Conservation (phyloP, 2,888 invertebrate species). For the Lasioglossum calceatum region DNA sequence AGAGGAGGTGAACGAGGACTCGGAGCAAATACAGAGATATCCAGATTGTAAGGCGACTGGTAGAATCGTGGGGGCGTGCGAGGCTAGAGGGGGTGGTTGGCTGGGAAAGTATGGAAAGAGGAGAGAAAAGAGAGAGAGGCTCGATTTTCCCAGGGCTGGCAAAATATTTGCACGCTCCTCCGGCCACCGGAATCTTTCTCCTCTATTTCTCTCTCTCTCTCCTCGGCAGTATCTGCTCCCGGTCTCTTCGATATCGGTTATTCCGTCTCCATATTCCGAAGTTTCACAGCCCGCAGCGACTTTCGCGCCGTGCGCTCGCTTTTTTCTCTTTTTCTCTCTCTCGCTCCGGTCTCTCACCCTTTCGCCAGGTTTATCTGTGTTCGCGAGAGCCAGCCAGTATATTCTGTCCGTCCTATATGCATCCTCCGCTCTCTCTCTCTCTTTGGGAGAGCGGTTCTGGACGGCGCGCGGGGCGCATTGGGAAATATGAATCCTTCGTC, state of each 20-base stretch:
- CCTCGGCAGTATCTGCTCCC: constrained; percentile 7
- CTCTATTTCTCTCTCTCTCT: constrained; percentile 15
- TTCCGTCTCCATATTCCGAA: constrained; percentile 68
- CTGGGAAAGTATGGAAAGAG: constrained; percentile 30
- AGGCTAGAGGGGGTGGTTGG: neutral
- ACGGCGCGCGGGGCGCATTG: constrained; percentile 46
- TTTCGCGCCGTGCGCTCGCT: constrained; percentile 53
- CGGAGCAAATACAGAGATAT: constrained; percentile 51
- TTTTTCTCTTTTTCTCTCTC: constrained; percentile 21
- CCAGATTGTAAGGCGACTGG: constrained; percentile 46
- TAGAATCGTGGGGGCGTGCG: constrained; percentile 2
- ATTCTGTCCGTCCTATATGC: neutral
- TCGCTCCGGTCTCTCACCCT: neutral
- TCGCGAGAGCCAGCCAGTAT: constrained; percentile 14
- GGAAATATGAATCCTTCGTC: constrained; percentile 73
- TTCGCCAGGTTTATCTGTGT: constrained; percentile 4
- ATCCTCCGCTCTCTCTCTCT: neutral
- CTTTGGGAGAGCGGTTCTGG: neutral
- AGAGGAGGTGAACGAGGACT: constrained; percentile 35
- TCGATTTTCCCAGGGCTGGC: constrained; percentile 68
- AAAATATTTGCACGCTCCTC: constrained; percentile 72
- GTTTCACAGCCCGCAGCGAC: constrained; percentile 69
- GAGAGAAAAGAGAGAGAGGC: constrained; percentile 13
- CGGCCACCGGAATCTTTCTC: constrained; percentile 22
- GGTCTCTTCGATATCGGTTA: constrained; percentile 65